phyloP scores from a whole-genome alignment of 2,113 vertebrate species.

The Alaudala cheleensis region DNA sequence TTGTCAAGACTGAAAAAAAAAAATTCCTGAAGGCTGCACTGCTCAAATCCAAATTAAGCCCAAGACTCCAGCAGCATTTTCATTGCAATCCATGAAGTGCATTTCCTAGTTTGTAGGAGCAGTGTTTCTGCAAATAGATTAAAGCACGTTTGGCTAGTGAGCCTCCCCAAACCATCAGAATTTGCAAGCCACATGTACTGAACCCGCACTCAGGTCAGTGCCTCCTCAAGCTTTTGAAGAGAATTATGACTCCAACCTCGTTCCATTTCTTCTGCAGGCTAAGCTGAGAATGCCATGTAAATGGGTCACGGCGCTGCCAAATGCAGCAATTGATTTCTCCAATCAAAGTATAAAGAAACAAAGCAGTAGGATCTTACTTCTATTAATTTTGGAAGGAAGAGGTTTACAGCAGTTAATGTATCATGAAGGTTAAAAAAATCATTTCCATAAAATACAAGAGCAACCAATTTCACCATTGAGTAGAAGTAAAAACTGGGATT shows the following conservation, averaged over 20 bases:
- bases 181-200: constrained; percentile 47
- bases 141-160: constrained; percentile 59
- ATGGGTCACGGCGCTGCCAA: constrained; percentile 79
- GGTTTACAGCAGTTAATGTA: constrained; percentile 93
- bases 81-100: constrained; percentile 43
- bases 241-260: constrained; percentile 64
- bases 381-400: constrained; percentile 77
- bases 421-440: constrained; percentile 97
- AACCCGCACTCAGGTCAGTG: constrained; percentile 48
- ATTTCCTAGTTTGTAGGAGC: constrained; percentile 61
- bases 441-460: constrained; percentile 98
- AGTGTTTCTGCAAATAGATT: constrained; percentile 61
- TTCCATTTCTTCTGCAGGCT: constrained; percentile 75
- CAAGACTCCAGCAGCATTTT: constrained; percentile 67
- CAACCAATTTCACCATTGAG: constrained; percentile 90
- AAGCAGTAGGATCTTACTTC: constrained; percentile 79
- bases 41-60: constrained; percentile 67
- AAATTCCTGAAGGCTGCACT: constrained; percentile 66
- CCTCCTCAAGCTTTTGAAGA: constrained; percentile 68
- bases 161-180: constrained; percentile 63
- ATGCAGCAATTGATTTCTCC: constrained; percentile 75
- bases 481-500: constrained; percentile 93
- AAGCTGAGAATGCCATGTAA: constrained; percentile 84
- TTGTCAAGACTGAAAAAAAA: constrained; percentile 63
- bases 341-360: constrained; percentile 80